phyloP scores from a whole-genome alignment of 30 jellyfish, hydroid and myxozoan genomes.

The Aurelia coerulea region DNA sequence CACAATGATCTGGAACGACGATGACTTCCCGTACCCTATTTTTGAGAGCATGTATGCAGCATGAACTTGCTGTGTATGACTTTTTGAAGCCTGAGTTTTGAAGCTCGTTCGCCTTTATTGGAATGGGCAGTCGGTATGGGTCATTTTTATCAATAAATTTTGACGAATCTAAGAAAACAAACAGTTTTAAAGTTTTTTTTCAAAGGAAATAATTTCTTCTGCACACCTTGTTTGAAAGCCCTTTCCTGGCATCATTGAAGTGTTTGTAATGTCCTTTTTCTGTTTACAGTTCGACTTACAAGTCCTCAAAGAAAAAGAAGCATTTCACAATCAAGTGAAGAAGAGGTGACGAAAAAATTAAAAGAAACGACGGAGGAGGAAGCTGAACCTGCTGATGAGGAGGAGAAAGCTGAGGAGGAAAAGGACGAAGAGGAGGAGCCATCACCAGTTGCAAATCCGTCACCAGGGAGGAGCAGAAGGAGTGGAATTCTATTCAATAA shows the following conservation, averaged over 20 bases:
- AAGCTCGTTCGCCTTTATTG: too few relatives aligned
- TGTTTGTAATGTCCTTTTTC: too few relatives aligned
- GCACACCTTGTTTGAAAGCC: not conserved
- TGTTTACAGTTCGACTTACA: not conserved
- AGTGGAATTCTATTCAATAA: constrained; percentile 96
- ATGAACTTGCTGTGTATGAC: too few relatives aligned
- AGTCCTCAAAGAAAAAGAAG: constrained; percentile 45
- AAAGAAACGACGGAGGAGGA: not conserved
- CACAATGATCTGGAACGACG: too few relatives aligned
- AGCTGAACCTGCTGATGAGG: not conserved
- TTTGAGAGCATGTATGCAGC: too few relatives aligned
- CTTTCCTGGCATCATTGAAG: not conserved
- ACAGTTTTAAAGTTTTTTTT: not conserved
- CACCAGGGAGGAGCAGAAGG: constrained; percentile 98
- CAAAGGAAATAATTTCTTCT: not conserved
- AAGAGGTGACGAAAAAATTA: constrained; percentile 28
- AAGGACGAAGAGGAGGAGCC: constrained; percentile 16
- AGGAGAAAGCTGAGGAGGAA: constrained; percentile 26
- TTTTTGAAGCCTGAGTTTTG: too few relatives aligned
- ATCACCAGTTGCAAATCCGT: constrained; percentile 70
- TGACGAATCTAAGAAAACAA: too few relatives aligned
- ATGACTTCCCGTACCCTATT: too few relatives aligned
- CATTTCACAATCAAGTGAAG: constrained; percentile 77
- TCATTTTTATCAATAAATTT: too few relatives aligned
- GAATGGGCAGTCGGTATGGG: too few relatives aligned